Evolutionary conservation across 2,113 vertebrate species (phyloP), one percentile per base, ranked within the genome.

Genomic region (Malurus elegans): DNA sequence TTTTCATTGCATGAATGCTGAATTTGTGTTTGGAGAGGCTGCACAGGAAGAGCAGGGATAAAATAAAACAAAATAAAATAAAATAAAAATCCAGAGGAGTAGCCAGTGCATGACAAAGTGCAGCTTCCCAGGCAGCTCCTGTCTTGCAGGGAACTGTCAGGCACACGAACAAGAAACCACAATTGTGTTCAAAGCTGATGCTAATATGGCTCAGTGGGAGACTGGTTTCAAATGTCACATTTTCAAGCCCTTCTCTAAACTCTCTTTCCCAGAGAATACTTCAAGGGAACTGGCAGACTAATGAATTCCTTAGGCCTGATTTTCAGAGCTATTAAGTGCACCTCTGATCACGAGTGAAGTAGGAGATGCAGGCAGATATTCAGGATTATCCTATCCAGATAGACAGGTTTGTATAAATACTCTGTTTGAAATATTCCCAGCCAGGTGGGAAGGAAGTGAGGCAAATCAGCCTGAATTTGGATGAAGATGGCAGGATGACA

Each of bases 131-230:
- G 90, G 79, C 67, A 56, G 83, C 79, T 78, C 47, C 88, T 86
- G 58, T 70, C 90, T 88, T 54, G 83, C 67, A 95, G 64, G 78
- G 78, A 95, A 3, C 75, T 92, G 90, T 83, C 94, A 97, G 92
- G 25, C 84, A 58, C 71, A 71, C 4, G 4, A 86, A 86, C 9
- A 93, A 92, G 71, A 96, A 96, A 93, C 88, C 90, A 93, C 93
- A 95, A 88, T 32, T 86, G 90, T 67, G 88, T 90, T 97, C 92
- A 96, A 97, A 97, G 88, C 56, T 86, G 78, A 96, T 95, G 93
- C 79, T 95, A 96, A 97, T 97, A 86, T 71, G 88, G 90, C 93
- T 96, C 96, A 92, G 88, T 88, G 88, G 92, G 95, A 93, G 71
- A 92, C 82, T 80, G 57, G 95, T 92, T 95, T 88, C 71, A 96